These are phyloP conservation scores for Python bivittatus DNA, from an alignment of 2,113 vertebrate species.

Conservation along the genomic window DNA sequence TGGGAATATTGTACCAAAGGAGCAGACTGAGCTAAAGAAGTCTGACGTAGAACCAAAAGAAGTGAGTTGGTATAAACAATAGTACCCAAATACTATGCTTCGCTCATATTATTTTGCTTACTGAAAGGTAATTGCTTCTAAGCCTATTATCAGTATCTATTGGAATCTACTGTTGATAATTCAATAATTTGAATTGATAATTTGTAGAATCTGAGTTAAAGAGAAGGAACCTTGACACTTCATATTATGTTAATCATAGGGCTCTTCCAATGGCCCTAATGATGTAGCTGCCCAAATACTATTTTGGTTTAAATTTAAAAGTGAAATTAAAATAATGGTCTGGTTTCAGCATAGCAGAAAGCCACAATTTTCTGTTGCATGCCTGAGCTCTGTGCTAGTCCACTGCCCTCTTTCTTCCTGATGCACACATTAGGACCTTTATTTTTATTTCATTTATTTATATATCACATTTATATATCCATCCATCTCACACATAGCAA, in stretches of 20 bases:
- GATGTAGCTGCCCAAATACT: neutral
- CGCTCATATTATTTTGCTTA: neutral
- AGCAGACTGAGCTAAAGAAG: slow-evolving; percentile 72
- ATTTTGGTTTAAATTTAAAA: neutral
- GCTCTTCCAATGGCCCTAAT: neutral
- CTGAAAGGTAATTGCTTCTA: neutral
- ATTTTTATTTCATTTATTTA: too few species aligned
- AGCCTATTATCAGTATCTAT: neutral
- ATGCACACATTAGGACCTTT: neutral
- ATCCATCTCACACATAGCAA: too few species aligned
- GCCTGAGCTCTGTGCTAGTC: neutral
- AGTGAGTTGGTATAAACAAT: slow-evolving; percentile 72
- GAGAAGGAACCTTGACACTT: neutral
- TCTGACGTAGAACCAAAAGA: slow-evolving; percentile 76
- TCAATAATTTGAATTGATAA: too few species aligned
- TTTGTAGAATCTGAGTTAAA: neutral
- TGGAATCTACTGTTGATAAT: neutral
- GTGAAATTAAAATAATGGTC: neutral
- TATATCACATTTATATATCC: too few species aligned
- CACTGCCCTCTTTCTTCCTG: neutral
- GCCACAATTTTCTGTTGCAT: neutral
- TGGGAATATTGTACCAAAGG: slow-evolving; percentile 77
- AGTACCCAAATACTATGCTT: neutral
- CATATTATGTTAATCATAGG: neutral
- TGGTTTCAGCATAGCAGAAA: neutral